Base-by-base conservation (phyloP, 1,140 invertebrate species). In the Anastatus disparis region DNA sequence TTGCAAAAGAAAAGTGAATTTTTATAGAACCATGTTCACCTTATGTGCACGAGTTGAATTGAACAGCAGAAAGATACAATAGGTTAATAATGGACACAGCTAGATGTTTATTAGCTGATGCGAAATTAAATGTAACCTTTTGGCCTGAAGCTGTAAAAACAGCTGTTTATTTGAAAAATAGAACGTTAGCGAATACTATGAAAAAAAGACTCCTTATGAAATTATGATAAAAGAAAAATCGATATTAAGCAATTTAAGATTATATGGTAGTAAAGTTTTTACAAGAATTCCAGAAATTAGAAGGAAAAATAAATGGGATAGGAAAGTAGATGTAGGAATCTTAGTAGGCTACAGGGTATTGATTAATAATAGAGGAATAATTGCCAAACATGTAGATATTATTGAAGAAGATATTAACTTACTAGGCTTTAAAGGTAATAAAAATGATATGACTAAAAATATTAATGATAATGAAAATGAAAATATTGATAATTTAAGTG, bases 191-290 rank as follows among this genome's bases (percentile, higher is more conserved):
- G 15, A 83, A 83, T 77, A 82, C 82, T 24, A 26, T n/a, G 79
- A 83, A 75, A 77, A 72, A 29, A 83, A 82, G 75, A 78, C 79
- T 55, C 78, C 79, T 13, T 82, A 77, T 78, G 79, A 82, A 58
- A 81, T 83, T 74, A 77, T 84, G 58, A 80, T 82, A 17, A 59
- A 61, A 2, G 71, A 50, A 48, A 83, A 80, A 76, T 79, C 80
- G 17, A 75, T 71, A 72, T 68, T 76, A 27, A 66, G 76, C 24
- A 40, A 84, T 79, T 77, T 84, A 63, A 35, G n/a, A 38, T 38
- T 73, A 24, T 76, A 75, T 69, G 74, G 77, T 9, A 75, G 73
- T 63, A 71, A 38, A 70, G 71, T 73, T 3, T 78, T 74, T 66
- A 72, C 74, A 0, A 59, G 72, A 63, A 24, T 72, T 29, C 75